Conservation (phyloP, 2,888 invertebrate genomes). For the Tubulanus polymorphus region DNA sequence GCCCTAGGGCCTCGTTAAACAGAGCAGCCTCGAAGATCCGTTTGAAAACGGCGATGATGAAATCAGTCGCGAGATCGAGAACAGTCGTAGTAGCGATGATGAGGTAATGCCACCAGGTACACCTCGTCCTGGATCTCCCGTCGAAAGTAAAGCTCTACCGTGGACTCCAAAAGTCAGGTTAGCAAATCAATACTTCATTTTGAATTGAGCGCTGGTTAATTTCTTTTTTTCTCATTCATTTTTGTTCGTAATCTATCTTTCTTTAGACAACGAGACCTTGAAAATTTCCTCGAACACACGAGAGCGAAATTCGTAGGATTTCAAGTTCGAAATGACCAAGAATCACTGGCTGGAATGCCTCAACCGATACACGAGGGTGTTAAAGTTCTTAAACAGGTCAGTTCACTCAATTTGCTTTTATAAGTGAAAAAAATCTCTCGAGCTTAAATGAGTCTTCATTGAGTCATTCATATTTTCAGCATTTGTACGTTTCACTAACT, state of each 20-base stretch:
- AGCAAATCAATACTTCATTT: not conserved
- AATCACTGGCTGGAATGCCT: conserved; percentile 91
- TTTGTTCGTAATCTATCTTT: conserved; percentile 4
- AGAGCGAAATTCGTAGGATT: conserved; percentile 95
- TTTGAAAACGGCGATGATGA: conserved; percentile 72
- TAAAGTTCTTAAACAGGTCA: conserved; percentile 73
- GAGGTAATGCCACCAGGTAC: conserved; percentile 57
- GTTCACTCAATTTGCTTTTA: not conserved
- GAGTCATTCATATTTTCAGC: conserved; percentile 58
- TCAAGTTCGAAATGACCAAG: conserved; percentile 70
- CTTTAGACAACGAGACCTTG: conserved; percentile 66
- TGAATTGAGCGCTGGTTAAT: not conserved
- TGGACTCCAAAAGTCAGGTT: conserved; percentile 88
- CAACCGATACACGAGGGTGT: conserved; percentile 96
- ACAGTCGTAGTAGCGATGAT: conserved; percentile 85
- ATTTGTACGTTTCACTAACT: conserved; percentile 88
- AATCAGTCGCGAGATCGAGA: conserved; percentile 71
- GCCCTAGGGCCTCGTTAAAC: conserved; percentile 81
- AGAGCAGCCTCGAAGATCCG: conserved; percentile 85
- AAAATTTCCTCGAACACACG: conserved; percentile 84
- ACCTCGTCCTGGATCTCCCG: conserved; percentile 62
- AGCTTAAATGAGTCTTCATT: not conserved
- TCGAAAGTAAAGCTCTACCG: conserved; percentile 65
- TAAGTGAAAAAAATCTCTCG: not conserved
- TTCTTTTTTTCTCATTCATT: not conserved